phyloP scores from a whole-genome alignment of 2,888 invertebrate species.

The Holacanthella duospinosa region DNA sequence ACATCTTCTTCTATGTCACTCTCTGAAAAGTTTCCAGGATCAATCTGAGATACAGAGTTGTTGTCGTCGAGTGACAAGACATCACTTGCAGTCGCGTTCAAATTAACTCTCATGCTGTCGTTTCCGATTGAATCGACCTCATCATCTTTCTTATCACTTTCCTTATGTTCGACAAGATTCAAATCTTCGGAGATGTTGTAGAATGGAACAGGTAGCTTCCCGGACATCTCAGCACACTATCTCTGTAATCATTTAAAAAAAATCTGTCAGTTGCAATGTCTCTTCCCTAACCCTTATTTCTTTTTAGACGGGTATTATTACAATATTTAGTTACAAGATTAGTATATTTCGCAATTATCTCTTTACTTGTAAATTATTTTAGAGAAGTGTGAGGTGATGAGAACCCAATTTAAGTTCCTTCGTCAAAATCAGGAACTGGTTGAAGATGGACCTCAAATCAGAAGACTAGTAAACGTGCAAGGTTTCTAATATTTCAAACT shows the following conservation, averaged over 20 bases:
- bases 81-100: neutral
- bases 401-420: too few species aligned
- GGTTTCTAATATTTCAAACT: too few species aligned
- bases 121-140: neutral
- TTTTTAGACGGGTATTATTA: too few species aligned
- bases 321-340: too few species aligned
- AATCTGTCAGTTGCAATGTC: too few species aligned
- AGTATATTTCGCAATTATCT: too few species aligned
- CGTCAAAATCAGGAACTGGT: too few species aligned
- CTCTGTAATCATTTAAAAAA: neutral
- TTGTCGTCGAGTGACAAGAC: neutral
- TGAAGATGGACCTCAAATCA: too few species aligned
- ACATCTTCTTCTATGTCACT: neutral
- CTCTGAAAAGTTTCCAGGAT: neutral
- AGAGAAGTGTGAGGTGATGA: too few species aligned
- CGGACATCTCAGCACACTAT: neutral
- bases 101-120: neutral
- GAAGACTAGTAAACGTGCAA: too few species aligned
- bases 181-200: neutral
- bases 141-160: neutral
- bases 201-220: neutral
- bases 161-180: neutral
- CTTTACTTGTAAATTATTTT: too few species aligned
- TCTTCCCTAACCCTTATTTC: too few species aligned
- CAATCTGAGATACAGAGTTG: neutral